Percentiles rank a stretch among this genome's conserved stretches.
These are phyloP conservation scores for Maniola hyperantus DNA, from an alignment of 2,888 invertebrate species.

Conservation along the genomic window DNA sequence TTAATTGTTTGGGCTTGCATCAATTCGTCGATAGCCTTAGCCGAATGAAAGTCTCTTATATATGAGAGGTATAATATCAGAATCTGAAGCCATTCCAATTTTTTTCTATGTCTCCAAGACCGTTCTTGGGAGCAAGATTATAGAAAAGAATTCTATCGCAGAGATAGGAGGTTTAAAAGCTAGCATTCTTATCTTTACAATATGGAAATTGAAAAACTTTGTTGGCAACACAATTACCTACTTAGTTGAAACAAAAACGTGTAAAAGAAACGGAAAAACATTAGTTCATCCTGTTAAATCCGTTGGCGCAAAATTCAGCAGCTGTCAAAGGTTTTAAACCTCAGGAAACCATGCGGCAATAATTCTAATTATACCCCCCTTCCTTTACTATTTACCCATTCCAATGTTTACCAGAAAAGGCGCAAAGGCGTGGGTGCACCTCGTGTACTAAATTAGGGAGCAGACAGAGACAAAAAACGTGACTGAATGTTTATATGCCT, in stretches of 20 bases:
- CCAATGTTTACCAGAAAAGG: slow-evolving; percentile 78
- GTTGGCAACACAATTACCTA: no score
- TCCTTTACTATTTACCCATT: slow-evolving; percentile 77
- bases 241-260: neutral
- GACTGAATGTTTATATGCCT: slow-evolving; percentile 51
- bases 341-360: slow-evolving; percentile 62
- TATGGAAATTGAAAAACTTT: no score
- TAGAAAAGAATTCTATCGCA: no score
- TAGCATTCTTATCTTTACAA: no score
- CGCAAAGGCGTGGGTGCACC: slow-evolving; percentile 75
- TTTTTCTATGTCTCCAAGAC: no score
- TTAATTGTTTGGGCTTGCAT: no score
- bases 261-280: slow-evolving; percentile 10
- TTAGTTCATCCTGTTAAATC: slow-evolving; percentile 17
- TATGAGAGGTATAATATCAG: no score
- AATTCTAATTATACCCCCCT: slow-evolving; percentile 80
- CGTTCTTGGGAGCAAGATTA: no score
- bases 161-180: no score
- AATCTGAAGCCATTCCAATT: no score
- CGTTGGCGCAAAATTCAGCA: slow-evolving; percentile 25
- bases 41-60: no score
- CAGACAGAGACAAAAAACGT: slow-evolving; percentile 70
- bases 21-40: no score
- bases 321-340: slow-evolving; percentile 37
- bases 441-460: slow-evolving; percentile 74